Evolutionary conservation across 2,888 invertebrate genomes (phyloP), one percentile per base, ranked within the genome.

Genomic region (Drosophila diplacantha): DNA sequence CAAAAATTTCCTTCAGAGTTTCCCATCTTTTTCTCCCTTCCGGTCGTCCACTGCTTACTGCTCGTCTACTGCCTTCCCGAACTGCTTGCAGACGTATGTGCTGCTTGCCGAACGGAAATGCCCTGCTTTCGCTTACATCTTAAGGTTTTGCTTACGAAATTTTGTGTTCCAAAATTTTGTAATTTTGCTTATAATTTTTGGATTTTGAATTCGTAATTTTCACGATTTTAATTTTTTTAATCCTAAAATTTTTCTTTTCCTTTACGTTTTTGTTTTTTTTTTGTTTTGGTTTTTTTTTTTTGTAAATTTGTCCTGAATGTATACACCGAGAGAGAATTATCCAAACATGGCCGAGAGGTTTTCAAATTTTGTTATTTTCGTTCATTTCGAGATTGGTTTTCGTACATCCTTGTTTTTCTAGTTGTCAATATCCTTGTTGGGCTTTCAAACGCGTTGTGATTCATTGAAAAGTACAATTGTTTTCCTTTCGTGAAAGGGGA

Each of bases 261-360:
- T 73, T 74, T 72, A 69, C 53, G 57, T 72, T 61, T 63, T 65
- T 62, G 50, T 69, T 66, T 74, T 67, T 69, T 60, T 73, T 74
- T 73, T n/a, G n/a, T n/a, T 73, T 72, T 70, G 50, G 55, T 71
- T 60, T 63, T 44, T 59, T 73, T 71, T 68, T 69, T 72, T 71
- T 72, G 68, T 72, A 73, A 78, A 71, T 80, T 75, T 81, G 86
- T 84, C 85, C 85, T 86, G 83, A 86, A 87, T 76, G 74, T 75
- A 81, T 86, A 86, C 86, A 86, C 86, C 87, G 85, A 86, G 87
- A 87, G 85, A 83, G 72, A 85, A 86, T 86, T 87, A 87, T 86
- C 87, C 87, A 87, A 87, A 87, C 84, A 81, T 85, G 86, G 87
- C 87, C 86, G 86, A 87, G 87, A 87, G 83, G 47, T 69, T 76